Evolutionary conservation across 2,888 invertebrate genomes (phyloP), one percentile per base, ranked within the genome.

Genomic region (Tinea pellionella): DNA sequence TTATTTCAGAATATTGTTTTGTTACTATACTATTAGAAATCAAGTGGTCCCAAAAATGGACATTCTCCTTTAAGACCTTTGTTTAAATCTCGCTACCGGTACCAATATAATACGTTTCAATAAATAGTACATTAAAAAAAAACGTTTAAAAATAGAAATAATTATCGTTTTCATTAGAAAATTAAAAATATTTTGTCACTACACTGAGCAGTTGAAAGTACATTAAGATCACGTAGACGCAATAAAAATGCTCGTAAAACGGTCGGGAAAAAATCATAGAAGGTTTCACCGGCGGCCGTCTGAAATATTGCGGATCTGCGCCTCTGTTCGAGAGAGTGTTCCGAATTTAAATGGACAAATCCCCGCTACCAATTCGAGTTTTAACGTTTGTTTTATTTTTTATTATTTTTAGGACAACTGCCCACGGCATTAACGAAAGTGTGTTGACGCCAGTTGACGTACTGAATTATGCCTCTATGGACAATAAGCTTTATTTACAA

Each of bases 221-320:
- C 32, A 57, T 32, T 32, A 57, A 57, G 2, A 32, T 15, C 57
- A 57, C 57, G 57, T 57, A 30, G 32, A n/a, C 12, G 32, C 32
- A 16, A 57, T 32, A 57, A 57, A 32, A 32, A 57, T 57, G 30
- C 4, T 57, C 57, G 57, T 57, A 57, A 55, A 57, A 57, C 32
- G 16, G 32, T 29, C 32, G 32, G 57, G n/a, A 32, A 53, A 55
- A 57, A 57, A 32, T 57, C 57, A 55, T 55, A 11, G 57, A 12
- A 29, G 32, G 12, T 57, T 32, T n/a, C 8, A 57, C 19, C n/a
- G n/a, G n/a, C 16, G 24, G 24, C 24, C 24, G 57, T 19, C 32
- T 16, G 16, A 32, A 57, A 57, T 32, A 57, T 57, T 9, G 15
- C 30, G 57, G 57, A 57, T 57, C 30, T 32, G 57, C 32, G 30